Evolutionary conservation across 1,140 invertebrate genomes (phyloP).

Genomic region (Euborellia annulipes): DNA sequence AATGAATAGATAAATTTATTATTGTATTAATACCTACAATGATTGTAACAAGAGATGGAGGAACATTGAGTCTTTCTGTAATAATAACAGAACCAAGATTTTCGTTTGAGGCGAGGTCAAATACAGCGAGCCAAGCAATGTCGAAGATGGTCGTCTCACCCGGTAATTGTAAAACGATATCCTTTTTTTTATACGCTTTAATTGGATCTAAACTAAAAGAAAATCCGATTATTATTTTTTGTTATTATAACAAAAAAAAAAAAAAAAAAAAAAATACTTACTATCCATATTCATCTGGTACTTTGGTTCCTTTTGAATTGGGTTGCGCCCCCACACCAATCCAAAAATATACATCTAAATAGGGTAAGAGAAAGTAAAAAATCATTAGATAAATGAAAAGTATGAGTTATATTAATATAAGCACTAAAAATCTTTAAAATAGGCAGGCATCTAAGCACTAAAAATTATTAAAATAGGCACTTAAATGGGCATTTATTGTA

Average conservation of each 20-base stretch:
- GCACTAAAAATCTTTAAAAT: too few relatives aligned
- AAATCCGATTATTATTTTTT: too few relatives aligned
- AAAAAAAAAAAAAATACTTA: conserved; percentile 38
- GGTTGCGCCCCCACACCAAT: conserved; percentile 76
- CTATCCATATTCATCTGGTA: conserved; percentile 87
- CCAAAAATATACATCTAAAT: conserved; percentile 72
- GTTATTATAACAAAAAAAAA: not conserved
- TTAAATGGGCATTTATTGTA: too few relatives aligned
- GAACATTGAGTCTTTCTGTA: conserved; percentile 67
- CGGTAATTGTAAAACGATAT: conserved; percentile 59
- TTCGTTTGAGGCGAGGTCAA: conserved; percentile 50
- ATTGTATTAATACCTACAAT: conserved; percentile 18
- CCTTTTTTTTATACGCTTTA: conserved; percentile 50
- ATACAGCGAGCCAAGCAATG: conserved; percentile 73
- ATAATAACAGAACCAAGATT: conserved; percentile 66
- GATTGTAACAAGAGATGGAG: conserved; percentile 58
- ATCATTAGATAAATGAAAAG: too few relatives aligned
- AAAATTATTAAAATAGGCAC: too few relatives aligned
- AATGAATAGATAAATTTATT: not conserved
- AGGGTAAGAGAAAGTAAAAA: too few relatives aligned
- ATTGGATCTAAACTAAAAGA: conserved; percentile 49
- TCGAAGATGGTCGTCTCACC: conserved; percentile 69
- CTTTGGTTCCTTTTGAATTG: conserved; percentile 56
- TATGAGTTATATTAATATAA: too few relatives aligned
- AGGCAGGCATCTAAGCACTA: too few relatives aligned